A percentile compares a stretch with the other conserved stretches of the same genome.
Conservation (phyloP, 2,797 vertebrate species). For the Octomys mimax region DNA sequence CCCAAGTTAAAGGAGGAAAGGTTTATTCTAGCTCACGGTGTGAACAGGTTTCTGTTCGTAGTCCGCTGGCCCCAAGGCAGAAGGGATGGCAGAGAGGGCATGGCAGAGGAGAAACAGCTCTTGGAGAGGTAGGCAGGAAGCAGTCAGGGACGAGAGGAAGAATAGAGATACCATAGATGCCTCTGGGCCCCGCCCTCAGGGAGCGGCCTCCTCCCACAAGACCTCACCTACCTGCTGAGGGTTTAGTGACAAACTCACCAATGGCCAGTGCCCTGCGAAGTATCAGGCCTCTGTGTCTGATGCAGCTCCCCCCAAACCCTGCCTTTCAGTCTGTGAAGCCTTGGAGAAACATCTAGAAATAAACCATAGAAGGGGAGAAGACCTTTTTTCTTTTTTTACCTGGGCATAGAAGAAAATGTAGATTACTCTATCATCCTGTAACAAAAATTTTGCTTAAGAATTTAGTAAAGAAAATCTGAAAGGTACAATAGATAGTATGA, state of each 20-base stretch:
- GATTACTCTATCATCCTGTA: not conserved
- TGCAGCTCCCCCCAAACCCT: not conserved
- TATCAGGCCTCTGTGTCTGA: fast-evolving
- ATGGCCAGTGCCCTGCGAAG: not conserved
- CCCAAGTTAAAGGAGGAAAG: not conserved
- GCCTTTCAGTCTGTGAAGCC: not conserved
- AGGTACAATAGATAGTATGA: too few species aligned
- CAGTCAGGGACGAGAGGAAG: not conserved
- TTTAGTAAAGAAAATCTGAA: too few species aligned
- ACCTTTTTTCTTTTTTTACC: conserved; percentile 18
- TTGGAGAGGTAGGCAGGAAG: not conserved
- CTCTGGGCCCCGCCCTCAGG: not conserved
- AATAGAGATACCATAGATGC: too few species aligned
- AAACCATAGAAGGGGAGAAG: not conserved
- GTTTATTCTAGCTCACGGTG: not conserved
- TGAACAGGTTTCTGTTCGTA: not conserved
- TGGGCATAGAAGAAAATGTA: not conserved
- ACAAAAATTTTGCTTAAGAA: not conserved
- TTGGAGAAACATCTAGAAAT: not conserved
- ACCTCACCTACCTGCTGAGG: not conserved
- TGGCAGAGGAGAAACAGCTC: not conserved
- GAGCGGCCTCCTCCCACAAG: not conserved
- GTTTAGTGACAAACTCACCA: not conserved
- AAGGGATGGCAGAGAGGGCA: not conserved
- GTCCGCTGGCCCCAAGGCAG: not conserved